Percentiles rank a stretch among this genome's conserved stretches.
Evolutionary conservation across 2,888 invertebrate species (phyloP).

Genomic region (Arenicola marina): DNA sequence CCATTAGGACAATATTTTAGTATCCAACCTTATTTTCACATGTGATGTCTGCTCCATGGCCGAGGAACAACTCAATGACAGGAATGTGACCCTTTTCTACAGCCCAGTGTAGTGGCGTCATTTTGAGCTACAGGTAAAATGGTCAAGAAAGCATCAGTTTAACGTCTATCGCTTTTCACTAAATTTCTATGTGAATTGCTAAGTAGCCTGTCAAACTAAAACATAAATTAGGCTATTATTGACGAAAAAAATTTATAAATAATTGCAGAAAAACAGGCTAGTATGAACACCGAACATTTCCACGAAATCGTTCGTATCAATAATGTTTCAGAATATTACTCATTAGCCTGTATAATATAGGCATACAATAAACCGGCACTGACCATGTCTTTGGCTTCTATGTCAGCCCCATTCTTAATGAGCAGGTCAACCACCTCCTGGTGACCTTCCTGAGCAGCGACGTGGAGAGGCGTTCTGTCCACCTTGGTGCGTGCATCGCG

Average conservation of each 20-base stretch:
- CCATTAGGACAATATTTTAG: background rate
- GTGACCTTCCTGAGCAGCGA: slow-evolving; percentile 85
- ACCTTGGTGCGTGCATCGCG: slow-evolving; percentile 90
- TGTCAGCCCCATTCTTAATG: slow-evolving; percentile 72
- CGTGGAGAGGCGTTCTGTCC: slow-evolving; percentile 87
- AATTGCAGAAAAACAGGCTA: too few species aligned
- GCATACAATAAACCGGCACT: too few species aligned
- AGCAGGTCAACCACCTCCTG: slow-evolving; percentile 74
- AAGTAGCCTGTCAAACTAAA: background rate
- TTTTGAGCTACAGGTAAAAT: slow-evolving; percentile 68
- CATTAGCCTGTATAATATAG: too few species aligned
- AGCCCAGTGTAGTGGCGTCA: slow-evolving; percentile 96
- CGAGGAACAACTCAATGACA: slow-evolving; percentile 73
- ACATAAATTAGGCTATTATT: background rate
- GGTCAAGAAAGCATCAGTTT: background rate
- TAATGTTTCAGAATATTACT: too few species aligned
- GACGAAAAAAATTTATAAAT: background rate
- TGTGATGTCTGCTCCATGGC: slow-evolving; percentile 74
- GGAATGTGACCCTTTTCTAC: slow-evolving; percentile 78
- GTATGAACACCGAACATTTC: too few species aligned
- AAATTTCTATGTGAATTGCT: background rate
- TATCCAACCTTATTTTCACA: slow-evolving; percentile 68
- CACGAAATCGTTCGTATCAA: too few species aligned
- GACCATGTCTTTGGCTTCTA: slow-evolving; percentile 80
- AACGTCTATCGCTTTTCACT: background rate